Base-by-base conservation (phyloP, 1,140 invertebrate genomes). In the Galleria mellonella region DNA sequence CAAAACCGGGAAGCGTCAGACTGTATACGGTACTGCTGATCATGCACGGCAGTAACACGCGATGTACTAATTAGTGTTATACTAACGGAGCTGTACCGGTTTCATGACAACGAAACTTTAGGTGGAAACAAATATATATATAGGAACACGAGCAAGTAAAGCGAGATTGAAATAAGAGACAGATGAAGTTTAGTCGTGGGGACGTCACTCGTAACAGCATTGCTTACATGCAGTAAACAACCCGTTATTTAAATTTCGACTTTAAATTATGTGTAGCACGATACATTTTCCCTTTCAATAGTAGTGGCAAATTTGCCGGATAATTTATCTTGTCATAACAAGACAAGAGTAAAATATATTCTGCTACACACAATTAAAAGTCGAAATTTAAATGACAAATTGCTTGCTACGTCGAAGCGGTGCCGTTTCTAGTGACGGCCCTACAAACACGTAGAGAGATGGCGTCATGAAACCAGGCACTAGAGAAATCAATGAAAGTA, bases 1-100 rank as follows among this genome's bases (percentile, higher is more conserved):
- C 46, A 43, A 59, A 62, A 65, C 61, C 56, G 72, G 71, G 69
- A 82, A 82, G 77, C 78, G 78, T 74, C 74, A 79, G 70, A 82
- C 68, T 77, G 70, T 71, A 58, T 62, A 57, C 58, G 56, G 52
- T 60, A 57, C 60, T 62, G 63, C 74, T 39, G 57, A 51, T 52
- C 74, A 77, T 75, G 71, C 72, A 23, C 17, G 66, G 64, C 64
- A 58, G 54, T 61, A 54, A 64, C 48, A 55, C 58, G 59, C 59
- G 64, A 23, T 23, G 17, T 23, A 3, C 17, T 23, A 23, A 23
- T 6, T 23, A 23, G 17, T 23, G 17, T 55, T 61, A 54, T 60
- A 53, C 62, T 66, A 63, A 48, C 42, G 43, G 64, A 58, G 41
- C 42, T 23, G 29, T 32, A 55, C 73, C 57, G 69, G 66, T 66